Conservation (phyloP, 2,888 invertebrate genomes). For the Clitarchus hookeri region DNA sequence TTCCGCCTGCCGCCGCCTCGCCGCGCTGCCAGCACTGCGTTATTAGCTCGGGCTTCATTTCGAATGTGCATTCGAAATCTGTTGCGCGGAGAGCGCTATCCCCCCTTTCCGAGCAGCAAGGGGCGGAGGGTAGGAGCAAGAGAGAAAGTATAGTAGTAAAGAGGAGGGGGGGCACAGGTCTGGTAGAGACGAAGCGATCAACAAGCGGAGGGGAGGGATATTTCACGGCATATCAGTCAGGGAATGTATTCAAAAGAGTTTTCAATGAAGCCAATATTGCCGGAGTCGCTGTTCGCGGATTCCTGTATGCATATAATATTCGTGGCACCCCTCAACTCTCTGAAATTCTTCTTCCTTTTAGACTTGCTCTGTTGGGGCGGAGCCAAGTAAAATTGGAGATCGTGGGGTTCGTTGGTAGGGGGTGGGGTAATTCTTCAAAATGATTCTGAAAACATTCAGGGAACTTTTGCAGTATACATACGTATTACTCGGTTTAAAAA, state of each 20-base stretch:
- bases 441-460: neutral
- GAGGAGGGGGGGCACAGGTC: neutral
- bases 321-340: neutral
- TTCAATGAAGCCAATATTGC: constrained; percentile 9
- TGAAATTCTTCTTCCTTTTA: neutral
- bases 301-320: neutral
- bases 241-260: constrained; percentile 8
- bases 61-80: neutral
- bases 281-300: neutral
- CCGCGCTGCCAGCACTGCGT: neutral
- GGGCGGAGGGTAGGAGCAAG: neutral
- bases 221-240: neutral
- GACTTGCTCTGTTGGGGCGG: neutral
- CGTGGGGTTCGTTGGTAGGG: neutral
- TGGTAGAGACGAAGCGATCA: neutral
- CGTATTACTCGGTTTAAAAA: neutral
- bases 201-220: constrained; percentile 2
- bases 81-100: neutral
- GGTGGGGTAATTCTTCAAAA: neutral
- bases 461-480: neutral
- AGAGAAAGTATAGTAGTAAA: too few relatives aligned
- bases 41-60: neutral
- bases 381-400: neutral
- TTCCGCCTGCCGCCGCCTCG: neutral
- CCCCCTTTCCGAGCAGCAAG: neutral